Evolutionary conservation across 2,113 vertebrate species (phyloP), one percentile per base, ranked within the genome.

Genomic region (Suricata suricatta): DNA sequence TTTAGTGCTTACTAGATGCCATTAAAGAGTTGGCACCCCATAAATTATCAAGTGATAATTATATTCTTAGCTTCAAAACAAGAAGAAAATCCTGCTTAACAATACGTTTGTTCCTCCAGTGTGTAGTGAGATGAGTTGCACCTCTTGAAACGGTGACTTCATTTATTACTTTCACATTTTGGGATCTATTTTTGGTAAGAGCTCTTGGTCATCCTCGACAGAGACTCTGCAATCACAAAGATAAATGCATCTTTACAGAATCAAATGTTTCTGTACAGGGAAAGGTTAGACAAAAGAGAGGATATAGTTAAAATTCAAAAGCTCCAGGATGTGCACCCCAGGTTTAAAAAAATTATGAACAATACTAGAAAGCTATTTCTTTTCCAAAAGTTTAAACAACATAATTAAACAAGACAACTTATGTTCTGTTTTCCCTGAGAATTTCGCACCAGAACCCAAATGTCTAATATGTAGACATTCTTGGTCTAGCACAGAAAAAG

Each of bases 31-130:
- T 98, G 98, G 92, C 98, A 98, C 89, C 72, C 96, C 97, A 98
- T 98, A 99, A 98, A 98, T 98, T 98, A 98, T 98, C 98, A 98
- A 98, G 98, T 98, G 98, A 96, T 98, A 98, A 99, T 98, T 98
- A 98, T 98, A 98, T 98, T 98, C 97, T 98, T 98, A 96, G 97
- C 97, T 98, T 98, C 93, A 84, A 98, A 98, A 98, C 97, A 98
- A 97, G 97, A 98, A 98, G 97, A 98, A 98, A 98, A 98, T 98
- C 97, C 97, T 98, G 96, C 95, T 98, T 98, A 98, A 96, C 98
- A 97, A 97, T 96, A 89, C 98, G 97, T 98, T 98, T 98, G 90
- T 98, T 97, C 96, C 60, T 97, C 93, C 98, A 98, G 97, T 95
- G 97, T 98, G 97, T 98, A 98, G 98, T 98, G 92, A 99, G 96